Evolutionary conservation across 2,888 invertebrate genomes (phyloP).

Genomic region (Leucoptera coffeella): DNA sequence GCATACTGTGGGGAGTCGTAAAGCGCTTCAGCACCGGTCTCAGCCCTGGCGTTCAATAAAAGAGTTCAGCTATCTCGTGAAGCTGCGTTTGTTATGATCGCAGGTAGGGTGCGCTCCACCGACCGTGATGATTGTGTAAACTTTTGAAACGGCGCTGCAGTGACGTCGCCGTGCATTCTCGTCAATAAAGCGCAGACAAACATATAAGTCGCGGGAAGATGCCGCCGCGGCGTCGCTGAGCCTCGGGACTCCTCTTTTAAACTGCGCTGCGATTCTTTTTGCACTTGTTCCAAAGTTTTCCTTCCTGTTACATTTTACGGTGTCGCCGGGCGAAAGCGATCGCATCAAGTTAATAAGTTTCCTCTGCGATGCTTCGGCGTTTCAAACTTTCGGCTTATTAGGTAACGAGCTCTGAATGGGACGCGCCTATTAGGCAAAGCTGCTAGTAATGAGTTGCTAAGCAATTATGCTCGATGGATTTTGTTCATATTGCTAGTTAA

Average conservation of each 20-base stretch:
- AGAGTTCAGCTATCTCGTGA: slow-evolving; percentile 24
- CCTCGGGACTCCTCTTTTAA: slow-evolving; percentile 37
- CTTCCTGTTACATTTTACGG: slow-evolving; percentile 49
- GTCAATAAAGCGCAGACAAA: slow-evolving; percentile 14
- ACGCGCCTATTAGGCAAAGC: slow-evolving; percentile 45
- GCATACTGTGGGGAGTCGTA: too few relatives aligned
- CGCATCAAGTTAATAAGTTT: slow-evolving; percentile 53
- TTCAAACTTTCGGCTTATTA: slow-evolving; percentile 53
- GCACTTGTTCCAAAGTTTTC: slow-evolving; percentile 40
- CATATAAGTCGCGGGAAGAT: slow-evolving; percentile 10
- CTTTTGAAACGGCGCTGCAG: slow-evolving; percentile 17
- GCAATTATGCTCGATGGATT: too few relatives aligned
- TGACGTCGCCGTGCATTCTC: slow-evolving; percentile 10
- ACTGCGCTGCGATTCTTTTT: slow-evolving; percentile 39
- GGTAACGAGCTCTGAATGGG: slow-evolving; percentile 49
- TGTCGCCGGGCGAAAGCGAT: slow-evolving; percentile 37
- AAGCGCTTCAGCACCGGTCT: too few relatives aligned
- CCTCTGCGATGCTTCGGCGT: slow-evolving; percentile 45
- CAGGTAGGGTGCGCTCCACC: slow-evolving; percentile 15
- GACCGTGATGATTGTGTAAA: slow-evolving; percentile 19
- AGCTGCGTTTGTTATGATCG: slow-evolving; percentile 32
- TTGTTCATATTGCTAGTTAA: too few relatives aligned
- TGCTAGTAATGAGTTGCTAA: too few relatives aligned
- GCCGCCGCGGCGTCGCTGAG: slow-evolving; percentile 13
- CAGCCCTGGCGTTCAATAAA: too few relatives aligned